Percentiles rank a stretch among this genome's conserved stretches.
Conservation (phyloP, 2,888 invertebrate species). For the Andrena fulva region DNA sequence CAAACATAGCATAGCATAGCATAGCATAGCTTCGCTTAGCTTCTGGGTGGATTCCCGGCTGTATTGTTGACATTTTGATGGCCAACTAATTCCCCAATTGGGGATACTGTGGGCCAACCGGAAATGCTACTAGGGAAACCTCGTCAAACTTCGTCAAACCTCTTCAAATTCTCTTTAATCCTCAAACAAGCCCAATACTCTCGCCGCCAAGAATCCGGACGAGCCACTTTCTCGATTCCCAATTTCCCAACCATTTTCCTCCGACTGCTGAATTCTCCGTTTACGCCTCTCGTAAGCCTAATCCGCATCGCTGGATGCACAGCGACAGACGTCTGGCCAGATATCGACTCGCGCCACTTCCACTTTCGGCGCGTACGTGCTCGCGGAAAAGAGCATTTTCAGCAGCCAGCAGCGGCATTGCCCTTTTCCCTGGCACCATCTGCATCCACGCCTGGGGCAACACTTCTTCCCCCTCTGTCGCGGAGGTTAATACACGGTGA, state of each 20-base stretch:
- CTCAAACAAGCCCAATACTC: too few species aligned
- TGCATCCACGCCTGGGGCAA: not conserved
- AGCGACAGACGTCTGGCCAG: constrained; percentile 20
- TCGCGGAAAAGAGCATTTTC: constrained; percentile 2
- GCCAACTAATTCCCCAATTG: too few species aligned
- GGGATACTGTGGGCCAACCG: too few species aligned
- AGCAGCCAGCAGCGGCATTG: not conserved
- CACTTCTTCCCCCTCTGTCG: not conserved
- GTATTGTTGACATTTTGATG: too few species aligned
- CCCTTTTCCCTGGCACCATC: not conserved
- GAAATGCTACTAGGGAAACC: too few species aligned
- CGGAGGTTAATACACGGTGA: constrained; percentile 37
- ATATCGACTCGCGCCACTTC: constrained; percentile 25
- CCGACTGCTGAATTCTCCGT: not conserved
- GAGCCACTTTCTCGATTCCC: too few species aligned
- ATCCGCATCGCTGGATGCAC: not conserved
- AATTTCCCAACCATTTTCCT: not conserved
- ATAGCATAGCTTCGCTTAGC: too few species aligned
- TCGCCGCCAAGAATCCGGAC: too few species aligned
- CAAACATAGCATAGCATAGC: too few species aligned
- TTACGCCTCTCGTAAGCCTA: not conserved
- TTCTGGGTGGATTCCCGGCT: too few species aligned
- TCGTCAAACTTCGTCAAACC: too few species aligned
- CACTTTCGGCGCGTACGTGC: constrained; percentile 6
- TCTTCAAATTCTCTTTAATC: too few species aligned